These are phyloP conservation scores for Ophion costatus DNA, from an alignment of 2,888 invertebrate species.

Conservation along the genomic window DNA sequence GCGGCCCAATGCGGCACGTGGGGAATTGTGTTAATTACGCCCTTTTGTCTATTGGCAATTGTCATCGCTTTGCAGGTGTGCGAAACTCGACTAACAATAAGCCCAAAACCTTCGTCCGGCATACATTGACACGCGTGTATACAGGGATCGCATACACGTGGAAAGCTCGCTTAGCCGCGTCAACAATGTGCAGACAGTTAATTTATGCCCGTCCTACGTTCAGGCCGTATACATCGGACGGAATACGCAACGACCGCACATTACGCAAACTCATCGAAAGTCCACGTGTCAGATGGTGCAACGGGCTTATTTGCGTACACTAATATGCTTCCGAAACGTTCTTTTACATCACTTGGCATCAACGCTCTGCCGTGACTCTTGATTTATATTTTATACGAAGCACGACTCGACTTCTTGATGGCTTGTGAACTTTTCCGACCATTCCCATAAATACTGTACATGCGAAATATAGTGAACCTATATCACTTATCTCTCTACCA, in stretches of 20 bases:
- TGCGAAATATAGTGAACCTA: no score
- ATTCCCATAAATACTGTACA: no score
- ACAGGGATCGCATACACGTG: slow-evolving; percentile 8
- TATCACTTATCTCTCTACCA: no score
- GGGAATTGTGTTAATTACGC: not conserved
- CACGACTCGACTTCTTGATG: no score
- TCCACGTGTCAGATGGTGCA: not conserved
- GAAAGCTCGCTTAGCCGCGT: slow-evolving; percentile 45
- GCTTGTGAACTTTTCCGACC: no score
- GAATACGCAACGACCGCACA: slow-evolving; percentile 74
- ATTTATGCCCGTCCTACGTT: slow-evolving; percentile 75
- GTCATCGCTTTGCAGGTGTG: slow-evolving; percentile 21
- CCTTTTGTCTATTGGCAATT: slow-evolving; percentile 6
- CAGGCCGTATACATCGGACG: slow-evolving; percentile 55
- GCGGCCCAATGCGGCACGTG: not conserved
- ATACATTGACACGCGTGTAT: not conserved
- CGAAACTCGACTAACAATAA: slow-evolving; percentile 18
- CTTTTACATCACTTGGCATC: not conserved
- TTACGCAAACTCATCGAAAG: slow-evolving; percentile 74
- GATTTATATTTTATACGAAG: no score
- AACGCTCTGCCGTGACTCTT: not conserved
- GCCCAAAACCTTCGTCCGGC: slow-evolving; percentile 21
- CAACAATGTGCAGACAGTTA: slow-evolving; percentile 70
- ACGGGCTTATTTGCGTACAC: not conserved
- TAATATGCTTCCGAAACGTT: not conserved